phyloP scores from a whole-genome alignment of 37 sponge, comb jelly and placozoan species.

The Oscarella lobularis region DNA sequence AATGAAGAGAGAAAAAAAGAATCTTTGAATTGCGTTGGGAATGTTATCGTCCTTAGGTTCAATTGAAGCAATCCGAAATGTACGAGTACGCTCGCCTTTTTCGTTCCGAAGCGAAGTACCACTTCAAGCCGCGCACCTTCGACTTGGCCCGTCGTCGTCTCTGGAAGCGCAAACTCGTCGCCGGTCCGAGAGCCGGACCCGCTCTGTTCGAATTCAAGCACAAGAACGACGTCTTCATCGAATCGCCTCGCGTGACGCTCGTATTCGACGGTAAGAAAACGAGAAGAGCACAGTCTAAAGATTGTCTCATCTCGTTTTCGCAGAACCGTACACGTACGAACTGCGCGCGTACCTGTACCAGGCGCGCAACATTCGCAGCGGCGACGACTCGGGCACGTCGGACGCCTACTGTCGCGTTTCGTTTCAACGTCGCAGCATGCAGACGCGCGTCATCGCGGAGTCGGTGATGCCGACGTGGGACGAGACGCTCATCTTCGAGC shows the following conservation, averaged over 20 bases:
- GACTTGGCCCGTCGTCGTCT: slow-evolving; percentile 57
- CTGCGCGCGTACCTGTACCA: slow-evolving; percentile 95
- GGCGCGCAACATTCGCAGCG: slow-evolving; percentile 82
- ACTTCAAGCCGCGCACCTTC: slow-evolving; percentile 14
- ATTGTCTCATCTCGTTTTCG: neutral
- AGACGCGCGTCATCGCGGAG: slow-evolving; percentile 55
- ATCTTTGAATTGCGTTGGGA: no score
- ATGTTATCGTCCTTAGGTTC: no score
- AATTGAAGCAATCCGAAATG: no score
- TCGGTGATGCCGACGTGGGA: slow-evolving; percentile 97
- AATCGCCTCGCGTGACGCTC: slow-evolving; percentile 86
- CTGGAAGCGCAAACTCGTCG: slow-evolving; percentile 75
- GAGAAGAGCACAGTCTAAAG: neutral
- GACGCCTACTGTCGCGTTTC: slow-evolving; percentile 82
- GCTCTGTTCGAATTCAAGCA: slow-evolving; percentile 10
- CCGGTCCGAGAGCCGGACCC: slow-evolving; percentile 20
- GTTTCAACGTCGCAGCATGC: slow-evolving; percentile 50
- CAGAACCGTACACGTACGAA: slow-evolving; percentile 77
- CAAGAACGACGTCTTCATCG: slow-evolving; percentile 36
- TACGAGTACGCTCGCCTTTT: slow-evolving; percentile 61
- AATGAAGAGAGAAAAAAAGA: no score
- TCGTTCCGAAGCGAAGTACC: slow-evolving; percentile 20
- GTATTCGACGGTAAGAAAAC: slow-evolving; percentile 52
- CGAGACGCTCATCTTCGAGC: slow-evolving; percentile 82
- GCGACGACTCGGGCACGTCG: slow-evolving; percentile 86